Base-by-base conservation (phyloP, 2,888 invertebrate genomes). In the Perithous albicinctus region DNA sequence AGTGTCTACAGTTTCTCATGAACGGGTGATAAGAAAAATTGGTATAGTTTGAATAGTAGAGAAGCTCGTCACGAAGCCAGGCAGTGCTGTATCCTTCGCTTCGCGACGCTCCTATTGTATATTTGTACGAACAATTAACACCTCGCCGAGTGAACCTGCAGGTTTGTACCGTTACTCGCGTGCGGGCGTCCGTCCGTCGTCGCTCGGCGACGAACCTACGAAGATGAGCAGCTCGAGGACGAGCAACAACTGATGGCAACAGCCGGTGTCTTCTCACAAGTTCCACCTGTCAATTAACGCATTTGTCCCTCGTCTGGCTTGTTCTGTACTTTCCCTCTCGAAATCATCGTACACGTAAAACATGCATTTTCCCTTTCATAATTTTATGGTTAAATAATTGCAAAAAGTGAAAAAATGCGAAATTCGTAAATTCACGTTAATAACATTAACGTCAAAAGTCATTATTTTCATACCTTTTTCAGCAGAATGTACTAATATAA, bases 61-160 rank as follows among this genome's bases (percentile, higher is more conserved):
- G 29, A 54, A 38, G 63, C 48, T 63, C 29, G 64, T 59, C 12
- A 32, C 20, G 15, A 46, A 75, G 54, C 29, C 29, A 66, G n/a
- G 54, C 20, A 15, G 6, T 54, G 18, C 18, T 15, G 18, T 43
- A 70, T 43, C 61, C 72, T 78, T 75, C 66, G 70, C 38, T 38
- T 54, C 41, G 82, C 64, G 46, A 61, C 61, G 48, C 26, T 66
- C 48, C 67, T 80, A 66, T 82, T 80, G 63, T 77, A 46, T 77
- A 59, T 84, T 82, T 85, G 78, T 80, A 43, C 63, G 64, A 82
- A 66, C 74, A 85, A 85, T 85, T 85, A 85, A 83, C 84, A 83
- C 81, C 79, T 70, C 78, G 73, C 76, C 78, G 75, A 78, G 70
- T 72, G 78, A 75, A 84, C 83, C 80, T 83, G 83, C 77, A 66